These are phyloP conservation scores for Andrena cerasifolii DNA, from an alignment of 1,140 invertebrate genomes.

Conservation along the genomic window DNA sequence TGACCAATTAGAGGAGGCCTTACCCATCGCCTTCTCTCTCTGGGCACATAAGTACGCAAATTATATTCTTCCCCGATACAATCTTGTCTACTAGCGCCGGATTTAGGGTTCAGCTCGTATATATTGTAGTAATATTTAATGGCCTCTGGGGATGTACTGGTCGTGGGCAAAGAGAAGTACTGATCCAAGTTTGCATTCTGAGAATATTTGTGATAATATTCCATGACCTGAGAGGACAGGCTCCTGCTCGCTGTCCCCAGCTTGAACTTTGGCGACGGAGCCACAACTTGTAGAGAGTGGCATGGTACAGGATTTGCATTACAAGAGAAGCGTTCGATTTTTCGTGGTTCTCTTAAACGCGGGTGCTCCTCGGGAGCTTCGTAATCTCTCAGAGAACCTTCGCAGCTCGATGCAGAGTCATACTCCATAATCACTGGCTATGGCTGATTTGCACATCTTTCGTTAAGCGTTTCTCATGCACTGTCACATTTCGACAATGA, in stretches of 20 bases:
- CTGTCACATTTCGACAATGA: slow-evolving; percentile 33
- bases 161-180: slow-evolving; percentile 74
- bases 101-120: slow-evolving; percentile 67
- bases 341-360: slow-evolving; percentile 37
- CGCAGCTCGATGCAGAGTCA: slow-evolving; percentile 76
- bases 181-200: slow-evolving; percentile 75
- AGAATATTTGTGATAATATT: slow-evolving; percentile 76
- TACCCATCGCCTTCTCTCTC: slow-evolving; percentile 75
- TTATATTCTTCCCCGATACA: slow-evolving; percentile 66
- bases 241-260: slow-evolving; percentile 58
- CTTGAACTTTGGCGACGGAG: slow-evolving; percentile 25
- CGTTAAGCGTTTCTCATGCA: slow-evolving; percentile 20
- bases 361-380: slow-evolving; percentile 50
- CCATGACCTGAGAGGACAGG: slow-evolving; percentile 77
- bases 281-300: slow-evolving; percentile 48
- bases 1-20: slow-evolving; percentile 77
- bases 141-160: slow-evolving; percentile 58
- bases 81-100: slow-evolving; percentile 51
- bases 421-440: slow-evolving; percentile 73
- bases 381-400: slow-evolving; percentile 64
- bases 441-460: slow-evolving; percentile 58
- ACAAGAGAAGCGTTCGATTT: slow-evolving; percentile 27
- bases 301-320: slow-evolving; percentile 42
- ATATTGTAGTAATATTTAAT: slow-evolving; percentile 72
- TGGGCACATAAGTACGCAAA: slow-evolving; percentile 65